These are phyloP conservation scores for Drosophila erecta DNA, from an alignment of 1,140 invertebrate species.

Conservation along the genomic window DNA sequence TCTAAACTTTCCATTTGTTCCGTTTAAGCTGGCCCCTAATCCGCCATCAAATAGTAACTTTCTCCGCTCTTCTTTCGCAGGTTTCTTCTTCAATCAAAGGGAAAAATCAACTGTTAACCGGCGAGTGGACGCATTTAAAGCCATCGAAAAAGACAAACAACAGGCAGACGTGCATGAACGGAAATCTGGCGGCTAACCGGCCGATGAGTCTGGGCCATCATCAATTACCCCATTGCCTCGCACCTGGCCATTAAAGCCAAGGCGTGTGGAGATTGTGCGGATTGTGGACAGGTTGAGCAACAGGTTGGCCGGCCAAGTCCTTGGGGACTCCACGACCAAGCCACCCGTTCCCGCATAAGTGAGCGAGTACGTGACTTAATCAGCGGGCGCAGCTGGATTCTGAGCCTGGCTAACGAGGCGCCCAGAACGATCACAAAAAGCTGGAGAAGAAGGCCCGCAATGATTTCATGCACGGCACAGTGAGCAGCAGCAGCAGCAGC, in stretches of 20 bases:
- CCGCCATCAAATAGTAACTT: constrained; percentile 60
- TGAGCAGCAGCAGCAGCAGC: constrained; percentile 50
- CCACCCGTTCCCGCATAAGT: constrained; percentile 28
- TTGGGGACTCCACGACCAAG: neutral
- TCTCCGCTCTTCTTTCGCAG: constrained; percentile 34
- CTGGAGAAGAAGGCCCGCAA: constrained; percentile 26
- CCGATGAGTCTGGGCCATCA: constrained; percentile 48
- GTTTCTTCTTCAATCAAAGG: constrained; percentile 12
- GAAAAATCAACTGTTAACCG: constrained; percentile 40
- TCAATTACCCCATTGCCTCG: constrained; percentile 52
- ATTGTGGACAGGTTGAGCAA: constrained; percentile 45
- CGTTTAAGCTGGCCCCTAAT: constrained; percentile 39
- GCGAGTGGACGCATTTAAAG: constrained; percentile 49
- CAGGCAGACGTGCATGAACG: constrained; percentile 60
- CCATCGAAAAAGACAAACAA: constrained; percentile 31
- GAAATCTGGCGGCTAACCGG: constrained; percentile 48
- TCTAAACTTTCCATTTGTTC: constrained; percentile 53
- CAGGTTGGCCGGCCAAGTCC: constrained; percentile 47
- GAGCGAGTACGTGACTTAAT: constrained; percentile 72
- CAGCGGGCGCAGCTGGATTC: constrained; percentile 53
- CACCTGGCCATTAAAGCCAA: constrained; percentile 33
- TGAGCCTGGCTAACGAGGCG: constrained; percentile 32
- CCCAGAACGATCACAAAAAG: neutral
- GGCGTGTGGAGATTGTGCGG: constrained; percentile 6
- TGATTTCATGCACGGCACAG: constrained; percentile 48